Percentiles rank a stretch among this genome's conserved stretches.
These are phyloP conservation scores for Odontesthes bonariensis DNA, from an alignment of 2,113 vertebrate genomes.

Conservation along the genomic window DNA sequence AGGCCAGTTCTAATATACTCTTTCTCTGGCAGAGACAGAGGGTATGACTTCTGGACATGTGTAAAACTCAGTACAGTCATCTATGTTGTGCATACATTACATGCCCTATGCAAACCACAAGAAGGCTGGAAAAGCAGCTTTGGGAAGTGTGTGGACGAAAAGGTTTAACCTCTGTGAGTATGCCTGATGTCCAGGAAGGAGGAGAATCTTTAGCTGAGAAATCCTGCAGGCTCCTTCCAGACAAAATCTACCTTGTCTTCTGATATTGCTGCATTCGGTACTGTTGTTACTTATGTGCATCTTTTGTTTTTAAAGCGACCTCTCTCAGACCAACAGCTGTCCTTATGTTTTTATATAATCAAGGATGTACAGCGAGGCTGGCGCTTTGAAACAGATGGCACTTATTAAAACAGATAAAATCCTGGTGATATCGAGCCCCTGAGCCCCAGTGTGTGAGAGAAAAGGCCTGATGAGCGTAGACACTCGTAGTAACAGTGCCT, in stretches of 20 bases:
- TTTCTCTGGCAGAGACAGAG: constrained; percentile 52
- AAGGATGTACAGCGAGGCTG: constrained; percentile 32
- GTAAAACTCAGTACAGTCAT: constrained; percentile 55
- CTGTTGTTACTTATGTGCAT: constrained; percentile 46
- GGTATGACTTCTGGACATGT: constrained; percentile 63
- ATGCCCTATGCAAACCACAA: constrained; percentile 81
- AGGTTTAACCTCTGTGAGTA: constrained; percentile 24
- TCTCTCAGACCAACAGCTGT: constrained; percentile 50
- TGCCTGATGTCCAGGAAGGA: constrained; percentile 38
- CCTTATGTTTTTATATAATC: constrained; percentile 65
- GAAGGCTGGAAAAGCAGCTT: constrained; percentile 51
- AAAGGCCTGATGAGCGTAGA: constrained; percentile 70
- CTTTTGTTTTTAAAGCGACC: constrained; percentile 34
- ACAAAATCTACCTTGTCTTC: constrained; percentile 64
- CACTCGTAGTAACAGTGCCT: constrained; percentile 82
- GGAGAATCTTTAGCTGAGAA: constrained; percentile 44
- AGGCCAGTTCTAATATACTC: constrained; percentile 65
- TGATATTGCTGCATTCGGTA: constrained; percentile 68
- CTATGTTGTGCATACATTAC: constrained; percentile 72
- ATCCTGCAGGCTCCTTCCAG: constrained; percentile 52
- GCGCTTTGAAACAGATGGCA: constrained; percentile 25
- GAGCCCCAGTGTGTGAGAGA: constrained; percentile 30
- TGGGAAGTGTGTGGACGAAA: constrained; percentile 21
- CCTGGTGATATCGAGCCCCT: constrained; percentile 28
- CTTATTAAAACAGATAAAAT: constrained; percentile 16